Conservation (phyloP, 2,888 invertebrate genomes). For the Itoplectis maculator region DNA sequence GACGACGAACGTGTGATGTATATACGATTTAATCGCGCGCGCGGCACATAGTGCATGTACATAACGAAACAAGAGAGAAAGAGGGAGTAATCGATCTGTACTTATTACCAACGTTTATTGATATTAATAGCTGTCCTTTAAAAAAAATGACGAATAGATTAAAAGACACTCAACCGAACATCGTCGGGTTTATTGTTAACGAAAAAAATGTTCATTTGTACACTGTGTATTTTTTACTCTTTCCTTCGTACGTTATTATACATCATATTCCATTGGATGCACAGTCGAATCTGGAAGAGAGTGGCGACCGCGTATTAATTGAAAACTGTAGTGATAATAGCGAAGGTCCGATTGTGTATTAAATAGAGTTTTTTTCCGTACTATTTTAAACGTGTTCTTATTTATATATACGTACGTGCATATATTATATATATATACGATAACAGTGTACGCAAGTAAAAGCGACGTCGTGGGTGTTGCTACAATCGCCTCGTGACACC, state of each 20-base stretch:
- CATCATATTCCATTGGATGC: neutral
- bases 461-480: neutral
- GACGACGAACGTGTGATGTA: constrained; percentile 48
- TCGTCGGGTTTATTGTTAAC: constrained; percentile 1
- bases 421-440: constrained; percentile 5
- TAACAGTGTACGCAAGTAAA: constrained; percentile 10
- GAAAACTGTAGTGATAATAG: neutral
- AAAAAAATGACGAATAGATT: neutral
- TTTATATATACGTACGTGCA: constrained; percentile 5
- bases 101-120: constrained; percentile 76
- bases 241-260: constrained; percentile 8
- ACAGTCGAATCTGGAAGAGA: neutral
- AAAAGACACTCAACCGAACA: constrained; percentile 20
- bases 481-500: constrained; percentile 24
- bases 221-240: constrained; percentile 11
- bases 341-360: constrained; percentile 11
- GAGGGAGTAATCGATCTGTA: constrained; percentile 72
- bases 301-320: neutral
- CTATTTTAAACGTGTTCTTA: constrained; percentile 4
- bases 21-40: constrained; percentile 59
- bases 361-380: constrained; percentile 9
- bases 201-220: constrained; percentile 8
- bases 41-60: constrained; percentile 54
- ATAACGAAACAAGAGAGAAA: constrained; percentile 58
- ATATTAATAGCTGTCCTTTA: constrained; percentile 71